phyloP scores from a whole-genome alignment of 2,113 vertebrate genomes.

The Tragelaphus imberbis region DNA sequence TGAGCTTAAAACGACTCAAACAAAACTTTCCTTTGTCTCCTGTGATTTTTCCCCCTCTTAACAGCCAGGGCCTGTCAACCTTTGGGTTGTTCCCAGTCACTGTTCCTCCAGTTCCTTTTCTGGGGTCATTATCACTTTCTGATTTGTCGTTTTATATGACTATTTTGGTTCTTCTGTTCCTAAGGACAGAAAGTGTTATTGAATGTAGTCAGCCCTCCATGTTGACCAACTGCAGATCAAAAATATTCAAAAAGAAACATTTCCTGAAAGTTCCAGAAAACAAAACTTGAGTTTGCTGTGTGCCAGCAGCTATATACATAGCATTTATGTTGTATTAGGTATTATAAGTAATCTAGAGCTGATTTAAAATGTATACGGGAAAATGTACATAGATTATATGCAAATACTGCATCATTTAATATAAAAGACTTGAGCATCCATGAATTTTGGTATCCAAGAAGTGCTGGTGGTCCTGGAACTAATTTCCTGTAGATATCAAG shows the following conservation, averaged over 20 bases:
- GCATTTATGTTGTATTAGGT: neutral
- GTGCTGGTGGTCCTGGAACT: neutral
- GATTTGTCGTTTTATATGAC: neutral
- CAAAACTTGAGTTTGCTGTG: neutral
- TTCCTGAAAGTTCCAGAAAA: neutral
- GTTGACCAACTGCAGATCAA: neutral
- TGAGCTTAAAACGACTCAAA: neutral
- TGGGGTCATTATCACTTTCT: neutral
- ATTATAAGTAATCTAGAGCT: neutral
- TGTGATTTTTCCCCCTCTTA: neutral
- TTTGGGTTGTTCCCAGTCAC: neutral
- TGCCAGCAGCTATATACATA: neutral
- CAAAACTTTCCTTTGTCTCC: neutral
- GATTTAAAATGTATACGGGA: neutral
- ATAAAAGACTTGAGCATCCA: neutral
- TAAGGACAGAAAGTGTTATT: neutral
- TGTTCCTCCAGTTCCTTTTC: neutral
- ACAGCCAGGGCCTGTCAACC: neutral
- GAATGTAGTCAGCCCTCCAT: neutral
- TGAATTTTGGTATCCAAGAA: neutral
- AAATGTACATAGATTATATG: neutral
- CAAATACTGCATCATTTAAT: neutral
- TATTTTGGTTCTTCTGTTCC: neutral
- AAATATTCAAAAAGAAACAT: neutral
- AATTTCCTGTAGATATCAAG: neutral